Percentiles rank a stretch among this genome's conserved stretches.
phyloP scores from a whole-genome alignment of 2,888 invertebrate species.

The Habrosyne pyritoides region DNA sequence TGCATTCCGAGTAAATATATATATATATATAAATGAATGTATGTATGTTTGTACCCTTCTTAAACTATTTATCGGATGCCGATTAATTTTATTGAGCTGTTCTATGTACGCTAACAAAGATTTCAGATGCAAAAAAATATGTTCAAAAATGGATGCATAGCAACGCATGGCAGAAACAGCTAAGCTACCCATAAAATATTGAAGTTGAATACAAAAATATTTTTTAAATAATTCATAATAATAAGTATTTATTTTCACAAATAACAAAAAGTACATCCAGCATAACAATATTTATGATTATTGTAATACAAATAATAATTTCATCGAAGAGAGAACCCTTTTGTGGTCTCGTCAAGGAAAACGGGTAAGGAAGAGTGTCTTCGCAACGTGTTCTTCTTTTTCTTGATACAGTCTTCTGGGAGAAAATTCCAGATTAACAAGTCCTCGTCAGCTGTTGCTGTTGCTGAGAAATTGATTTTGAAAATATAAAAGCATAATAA shows the following conservation, averaged over 20 bases:
- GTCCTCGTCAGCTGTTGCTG: constrained; percentile 74
- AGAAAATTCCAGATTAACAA: constrained; percentile 79
- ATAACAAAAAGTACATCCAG: constrained; percentile 13
- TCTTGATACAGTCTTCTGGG: constrained; percentile 59
- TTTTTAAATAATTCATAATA: neutral
- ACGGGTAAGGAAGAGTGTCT: constrained; percentile 61
- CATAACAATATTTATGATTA: constrained; percentile 15
- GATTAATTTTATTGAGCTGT: too few species aligned
- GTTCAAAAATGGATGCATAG: too few species aligned
- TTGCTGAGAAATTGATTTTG: constrained; percentile 51
- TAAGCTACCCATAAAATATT: too few species aligned
- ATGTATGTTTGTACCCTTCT: too few species aligned
- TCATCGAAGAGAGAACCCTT: constrained; percentile 55
- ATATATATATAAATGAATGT: too few species aligned
- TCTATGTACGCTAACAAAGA: too few species aligned
- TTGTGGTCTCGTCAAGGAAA: constrained; percentile 50
- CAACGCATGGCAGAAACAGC: too few species aligned
- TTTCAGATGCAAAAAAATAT: too few species aligned
- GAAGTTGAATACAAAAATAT: too few species aligned
- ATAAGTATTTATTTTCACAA: constrained; percentile 5
- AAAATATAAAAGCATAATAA: constrained; percentile 9
- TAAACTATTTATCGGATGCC: too few species aligned
- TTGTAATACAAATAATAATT: neutral
- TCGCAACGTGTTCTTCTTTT: constrained; percentile 36
- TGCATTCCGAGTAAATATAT: too few species aligned